phyloP scores from a whole-genome alignment of 2,113 vertebrate species.

The Anthoscopus minutus region DNA sequence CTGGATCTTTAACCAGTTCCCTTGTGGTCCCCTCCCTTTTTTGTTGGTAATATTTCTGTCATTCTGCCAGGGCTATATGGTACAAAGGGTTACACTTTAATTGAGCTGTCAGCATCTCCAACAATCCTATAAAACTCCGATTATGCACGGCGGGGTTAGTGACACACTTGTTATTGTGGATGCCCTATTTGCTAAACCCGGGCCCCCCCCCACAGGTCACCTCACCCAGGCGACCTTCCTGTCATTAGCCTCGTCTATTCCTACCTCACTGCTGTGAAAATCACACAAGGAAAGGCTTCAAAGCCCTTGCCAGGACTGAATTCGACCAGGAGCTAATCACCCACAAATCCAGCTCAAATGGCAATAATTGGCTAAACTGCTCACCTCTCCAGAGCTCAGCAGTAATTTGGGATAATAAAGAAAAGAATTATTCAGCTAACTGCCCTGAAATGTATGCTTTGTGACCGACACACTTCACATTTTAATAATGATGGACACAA shows the following conservation, averaged over 20 bases:
- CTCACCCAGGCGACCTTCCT: slow-evolving; percentile 77
- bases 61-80: slow-evolving; percentile 59
- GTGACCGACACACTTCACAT: slow-evolving; percentile 82
- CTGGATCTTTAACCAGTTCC: slow-evolving; percentile 66
- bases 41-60: slow-evolving; percentile 75
- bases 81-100: slow-evolving; percentile 80
- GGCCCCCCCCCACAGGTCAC: slow-evolving; percentile 71
- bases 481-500: slow-evolving; percentile 81
- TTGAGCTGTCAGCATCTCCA: slow-evolving; percentile 79
- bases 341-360: slow-evolving; percentile 86
- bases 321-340: slow-evolving; percentile 84
- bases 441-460: slow-evolving; percentile 80
- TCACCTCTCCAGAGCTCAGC: slow-evolving; percentile 84
- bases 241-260: slow-evolving; percentile 80
- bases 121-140: slow-evolving; percentile 76
- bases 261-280: slow-evolving; percentile 81
- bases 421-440: slow-evolving; percentile 80
- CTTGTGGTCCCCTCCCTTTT: slow-evolving; percentile 64
- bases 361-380: slow-evolving; percentile 86
- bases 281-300: slow-evolving; percentile 78
- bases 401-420: slow-evolving; percentile 87
- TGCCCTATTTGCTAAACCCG: slow-evolving; percentile 79
- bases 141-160: slow-evolving; percentile 78
- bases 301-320: slow-evolving; percentile 78
- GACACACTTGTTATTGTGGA: slow-evolving; percentile 80